Percentiles rank a stretch among this genome's conserved stretches.
Evolutionary conservation across 92 coral and sea anemone species (phyloP).

Genomic region (Phymanthus crucifer): DNA sequence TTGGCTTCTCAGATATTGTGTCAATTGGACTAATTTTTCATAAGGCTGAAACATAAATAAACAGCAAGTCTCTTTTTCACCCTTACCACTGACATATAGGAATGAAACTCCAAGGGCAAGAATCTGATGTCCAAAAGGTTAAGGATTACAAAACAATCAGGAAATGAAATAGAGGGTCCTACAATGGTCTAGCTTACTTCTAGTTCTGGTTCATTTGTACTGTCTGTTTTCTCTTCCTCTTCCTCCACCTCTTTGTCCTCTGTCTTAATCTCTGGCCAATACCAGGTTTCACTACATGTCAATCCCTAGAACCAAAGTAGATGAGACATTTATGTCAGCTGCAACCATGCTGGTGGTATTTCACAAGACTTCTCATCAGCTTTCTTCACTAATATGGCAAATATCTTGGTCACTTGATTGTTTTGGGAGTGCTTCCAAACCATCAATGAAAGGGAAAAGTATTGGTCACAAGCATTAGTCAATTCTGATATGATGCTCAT

Average conservation of each 20-base stretch:
- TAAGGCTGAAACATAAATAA: constrained; percentile 57
- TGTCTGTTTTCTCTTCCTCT: constrained; percentile 36
- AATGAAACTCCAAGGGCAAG: too few species aligned
- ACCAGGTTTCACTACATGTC: constrained; percentile 71
- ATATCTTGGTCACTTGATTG: not conserved
- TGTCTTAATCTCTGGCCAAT: constrained; percentile 71
- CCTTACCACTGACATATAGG: too few species aligned
- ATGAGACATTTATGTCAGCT: not conserved
- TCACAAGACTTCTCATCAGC: too few species aligned
- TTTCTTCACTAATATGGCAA: too few species aligned
- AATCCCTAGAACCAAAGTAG: constrained; percentile 44
- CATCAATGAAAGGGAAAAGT: too few species aligned
- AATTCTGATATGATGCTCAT: too few species aligned
- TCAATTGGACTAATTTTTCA: constrained; percentile 74
- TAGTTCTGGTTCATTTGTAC: constrained; percentile 50
- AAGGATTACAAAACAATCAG: too few species aligned
- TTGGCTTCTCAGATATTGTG: constrained; percentile 72
- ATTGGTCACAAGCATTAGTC: too few species aligned
- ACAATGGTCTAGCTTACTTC: constrained; percentile 44
- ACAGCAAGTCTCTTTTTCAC: constrained; percentile 13
- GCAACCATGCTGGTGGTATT: too few species aligned
- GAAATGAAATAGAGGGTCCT: too few species aligned
- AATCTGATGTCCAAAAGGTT: too few species aligned
- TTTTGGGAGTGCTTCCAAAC: too few species aligned
- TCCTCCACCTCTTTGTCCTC: constrained; percentile 60